phyloP scores from a whole-genome alignment of 2,113 vertebrate genomes.

The Xenus cinereus region DNA sequence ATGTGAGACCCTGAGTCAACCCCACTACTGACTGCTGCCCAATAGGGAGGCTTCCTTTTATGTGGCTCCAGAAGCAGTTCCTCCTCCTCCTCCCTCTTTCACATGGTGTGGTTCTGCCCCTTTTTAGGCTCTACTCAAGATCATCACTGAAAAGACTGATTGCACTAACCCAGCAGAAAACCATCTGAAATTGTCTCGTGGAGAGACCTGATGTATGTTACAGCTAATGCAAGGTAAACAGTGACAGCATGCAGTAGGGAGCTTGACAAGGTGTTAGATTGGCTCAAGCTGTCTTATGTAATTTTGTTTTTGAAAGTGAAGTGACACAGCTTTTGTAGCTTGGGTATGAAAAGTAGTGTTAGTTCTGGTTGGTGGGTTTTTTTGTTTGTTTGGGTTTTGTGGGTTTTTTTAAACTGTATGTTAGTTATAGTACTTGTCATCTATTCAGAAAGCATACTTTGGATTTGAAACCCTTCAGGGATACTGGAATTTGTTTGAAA shows the following conservation, averaged over 20 bases:
- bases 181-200: not conserved
- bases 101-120: not conserved
- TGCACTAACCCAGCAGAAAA: constrained; percentile 16
- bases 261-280: constrained; percentile 61
- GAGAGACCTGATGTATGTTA: constrained; percentile 27
- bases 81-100: not conserved
- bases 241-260: constrained; percentile 50
- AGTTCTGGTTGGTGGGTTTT: not conserved
- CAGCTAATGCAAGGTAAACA: constrained; percentile 54
- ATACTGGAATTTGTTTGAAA: not conserved
- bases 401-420: not conserved
- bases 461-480: not conserved
- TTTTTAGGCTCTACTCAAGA: not conserved
- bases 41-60: not conserved
- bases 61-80: not conserved
- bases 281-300: constrained; percentile 65
- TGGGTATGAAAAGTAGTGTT: not conserved
- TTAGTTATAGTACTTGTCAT: not conserved
- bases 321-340: constrained; percentile 7
- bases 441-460: not conserved
- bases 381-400: not conserved
- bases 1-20: accelerated
- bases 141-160: not conserved
- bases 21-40: not conserved
- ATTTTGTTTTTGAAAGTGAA: constrained; percentile 44